Evolutionary conservation across 2,888 invertebrate species (phyloP), one percentile per base, ranked within the genome.

Genomic region (Eurois occulta): DNA sequence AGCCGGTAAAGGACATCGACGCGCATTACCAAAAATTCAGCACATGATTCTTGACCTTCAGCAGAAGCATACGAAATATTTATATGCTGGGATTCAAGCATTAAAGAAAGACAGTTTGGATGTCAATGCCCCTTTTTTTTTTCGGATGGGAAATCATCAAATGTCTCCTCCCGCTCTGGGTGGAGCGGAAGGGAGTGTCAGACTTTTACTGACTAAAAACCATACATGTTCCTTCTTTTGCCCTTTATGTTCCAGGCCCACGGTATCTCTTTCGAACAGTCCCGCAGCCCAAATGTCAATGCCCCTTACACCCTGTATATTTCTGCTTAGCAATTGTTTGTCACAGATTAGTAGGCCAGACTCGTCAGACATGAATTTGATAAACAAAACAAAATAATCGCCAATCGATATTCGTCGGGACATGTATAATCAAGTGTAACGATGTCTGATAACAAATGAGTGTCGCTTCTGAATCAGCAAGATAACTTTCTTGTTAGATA

Each of bases 391-490:
- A 28, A 38, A 60, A 71, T 65, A 75, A 79, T 83, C 41, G 28
- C 65, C 77, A 69, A 85, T 83, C 77, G 78, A 76, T 75, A 77
- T 76, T 67, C 48, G 78, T 28, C 76, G 70, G 21, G 78, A 72
- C 78, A 75, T 68, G 76, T 58, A 69, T 78, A 80, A 87, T 84
- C 83, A 89, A 87, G 71, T 87, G 86, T 87, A 72, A 85, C 87
- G 75, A 89, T 88, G 86, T 76, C 85, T 85, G 89, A 91, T 91
- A 89, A 87, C 79, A 67, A 72, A 67, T 81, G 78, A 86, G 78
- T 87, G 74, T 86, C 81, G 79, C 78, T 85, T 70, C 65, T 81
- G 84, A 75, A 66, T 75, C 38, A 66, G 72, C 52, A 48, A 81
- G 68, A 82, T 73, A 77, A 68, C 55, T 85, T 80, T 85, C 85